These are phyloP conservation scores for Holothuria scabra DNA, from an alignment of 53 echinoderm and acorn worm genomes.

Conservation along the genomic window DNA sequence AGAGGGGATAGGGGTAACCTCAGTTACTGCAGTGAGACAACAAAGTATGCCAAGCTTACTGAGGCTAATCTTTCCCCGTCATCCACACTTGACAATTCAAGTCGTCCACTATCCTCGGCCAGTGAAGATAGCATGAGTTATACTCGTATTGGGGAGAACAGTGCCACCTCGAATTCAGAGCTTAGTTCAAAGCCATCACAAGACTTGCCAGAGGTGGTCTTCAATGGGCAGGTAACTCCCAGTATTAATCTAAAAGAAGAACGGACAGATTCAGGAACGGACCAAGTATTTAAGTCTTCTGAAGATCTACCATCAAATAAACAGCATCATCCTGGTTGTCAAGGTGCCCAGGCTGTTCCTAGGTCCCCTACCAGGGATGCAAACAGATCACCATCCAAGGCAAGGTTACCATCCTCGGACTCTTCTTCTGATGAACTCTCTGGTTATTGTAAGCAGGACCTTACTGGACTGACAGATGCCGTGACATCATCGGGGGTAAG, in stretches of 20 bases:
- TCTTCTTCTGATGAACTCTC: slow-evolving; percentile 30
- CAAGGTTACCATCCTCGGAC: slow-evolving; percentile 13
- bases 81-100: slow-evolving; percentile 4
- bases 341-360: no score
- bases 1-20: neutral
- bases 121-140: slow-evolving; percentile 45
- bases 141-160: slow-evolving; percentile 19
- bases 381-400: neutral
- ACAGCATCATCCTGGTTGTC: no score
- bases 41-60: slow-evolving; percentile 26
- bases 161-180: neutral
- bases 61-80: neutral
- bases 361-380: neutral
- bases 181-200: neutral
- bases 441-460: slow-evolving; percentile 34
- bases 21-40: slow-evolving; percentile 10
- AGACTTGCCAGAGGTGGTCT: slow-evolving; percentile 19
- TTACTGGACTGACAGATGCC: neutral
- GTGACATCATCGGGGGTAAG: slow-evolving; percentile 31
- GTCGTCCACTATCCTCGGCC: slow-evolving; percentile 40
- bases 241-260: neutral
- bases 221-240: neutral
- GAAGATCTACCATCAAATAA: neutral
- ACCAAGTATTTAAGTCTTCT: neutral
- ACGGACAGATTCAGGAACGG: neutral